Base-by-base conservation (phyloP, 2,888 invertebrate species). In the Lepidonotus clava region DNA sequence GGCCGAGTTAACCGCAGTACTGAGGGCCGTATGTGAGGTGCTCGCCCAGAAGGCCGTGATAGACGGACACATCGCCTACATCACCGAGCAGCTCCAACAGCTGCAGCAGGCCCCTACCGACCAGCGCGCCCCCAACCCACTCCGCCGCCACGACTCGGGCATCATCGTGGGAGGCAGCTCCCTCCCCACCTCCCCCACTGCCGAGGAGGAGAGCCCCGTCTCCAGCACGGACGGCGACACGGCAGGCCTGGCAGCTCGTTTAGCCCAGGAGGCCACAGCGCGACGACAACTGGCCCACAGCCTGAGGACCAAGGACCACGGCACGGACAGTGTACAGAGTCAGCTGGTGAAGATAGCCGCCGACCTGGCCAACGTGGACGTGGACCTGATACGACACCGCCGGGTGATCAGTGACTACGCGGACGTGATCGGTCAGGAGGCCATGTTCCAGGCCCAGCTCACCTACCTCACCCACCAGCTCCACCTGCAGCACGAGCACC, bases 1-100 rank as follows among this genome's bases (percentile, higher is more conserved):
- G 36, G 32, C 71, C 1, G 38, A 66, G 36, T 46, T 46, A 41
- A 5, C n/a, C 2, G 71, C 18, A 8, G 66, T 85, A 11, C 32
- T 85, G 11, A 8, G 8, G 14, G n/a, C 34, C 0, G 34, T 85
- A 5, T 67, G 67, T 18, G 96, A 96, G 67, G 96, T 96, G 46
- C 94, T 97, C 89, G 96, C 96, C 0, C 94, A 95, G 76, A 97
- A 97, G 93, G 96, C 96, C 5, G 93, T 96, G n/a, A 96, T 96
- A 91, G 89, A 89, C 83, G 92, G 91, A 28, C 90, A 90, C 28
- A 90, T 91, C 86, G 88, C 89, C 53, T 89, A 90, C 88, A 89
- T 91, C 36, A 90, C 76, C 11, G 85, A 85, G 24, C 91, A 76
- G 90, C 91, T 85, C 5, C 61, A 85, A 21, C 71, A 67, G 36